Evolutionary conservation across 2,888 invertebrate genomes (phyloP).

Genomic region (Tetragonula carbonaria): DNA sequence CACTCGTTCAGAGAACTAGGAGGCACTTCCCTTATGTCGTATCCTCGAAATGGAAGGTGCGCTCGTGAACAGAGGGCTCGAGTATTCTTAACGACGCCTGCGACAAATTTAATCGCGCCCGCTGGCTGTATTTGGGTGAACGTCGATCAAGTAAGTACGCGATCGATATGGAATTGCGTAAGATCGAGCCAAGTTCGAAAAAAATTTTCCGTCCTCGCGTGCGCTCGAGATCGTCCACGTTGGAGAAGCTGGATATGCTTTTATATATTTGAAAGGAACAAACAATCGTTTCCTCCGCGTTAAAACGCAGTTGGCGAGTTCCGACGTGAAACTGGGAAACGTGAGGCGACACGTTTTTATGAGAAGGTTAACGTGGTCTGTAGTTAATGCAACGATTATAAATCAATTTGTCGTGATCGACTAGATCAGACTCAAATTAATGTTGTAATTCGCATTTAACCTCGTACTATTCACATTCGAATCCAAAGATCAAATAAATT

Average conservation of each 20-base stretch:
- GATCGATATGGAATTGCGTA: constrained; percentile 66
- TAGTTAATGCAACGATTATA: background rate
- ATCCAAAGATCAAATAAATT: too few species aligned
- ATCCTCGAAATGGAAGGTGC: constrained; percentile 40
- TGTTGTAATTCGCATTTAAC: background rate
- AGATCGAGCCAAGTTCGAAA: constrained; percentile 25
- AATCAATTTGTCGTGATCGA: too few species aligned
- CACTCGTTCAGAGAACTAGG: constrained; percentile 38
- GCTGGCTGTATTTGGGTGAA: constrained; percentile 74
- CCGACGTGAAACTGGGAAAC: background rate
- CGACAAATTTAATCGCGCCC: constrained; percentile 73
- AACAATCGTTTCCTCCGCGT: background rate
- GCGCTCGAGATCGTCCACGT: background rate
- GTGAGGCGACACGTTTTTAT: background rate
- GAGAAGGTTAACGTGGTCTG: background rate
- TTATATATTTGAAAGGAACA: background rate
- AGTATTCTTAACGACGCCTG: constrained; percentile 59
- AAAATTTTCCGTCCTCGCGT: background rate
- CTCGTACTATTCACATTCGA: too few species aligned
- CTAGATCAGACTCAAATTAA: background rate
- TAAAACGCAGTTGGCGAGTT: background rate
- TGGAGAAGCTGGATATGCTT: too few species aligned
- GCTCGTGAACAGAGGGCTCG: constrained; percentile 8
- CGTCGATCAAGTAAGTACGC: constrained; percentile 70
- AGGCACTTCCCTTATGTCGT: background rate